Percentiles rank a stretch among this genome's conserved stretches.
phyloP scores from a whole-genome alignment of 2,888 invertebrate species.

The Oscheius sp. region DNA sequence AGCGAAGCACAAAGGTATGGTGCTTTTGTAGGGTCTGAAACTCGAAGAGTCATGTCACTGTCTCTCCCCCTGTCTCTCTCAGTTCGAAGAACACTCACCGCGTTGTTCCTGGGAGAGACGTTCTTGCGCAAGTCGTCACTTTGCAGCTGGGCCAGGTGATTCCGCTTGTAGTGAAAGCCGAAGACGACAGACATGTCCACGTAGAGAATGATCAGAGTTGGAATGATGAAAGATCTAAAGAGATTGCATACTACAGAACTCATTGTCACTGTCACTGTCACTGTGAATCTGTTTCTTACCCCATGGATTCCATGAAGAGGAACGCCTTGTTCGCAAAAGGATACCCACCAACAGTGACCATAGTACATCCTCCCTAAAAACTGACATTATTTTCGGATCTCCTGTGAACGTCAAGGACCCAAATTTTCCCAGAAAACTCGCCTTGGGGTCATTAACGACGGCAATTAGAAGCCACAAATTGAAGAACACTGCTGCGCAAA shows the following conservation, averaged over 20 bases:
- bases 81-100: background rate
- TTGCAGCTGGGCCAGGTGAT: slow-evolving; percentile 20
- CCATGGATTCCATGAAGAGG: slow-evolving; percentile 33
- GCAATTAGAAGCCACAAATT: slow-evolving; percentile 53
- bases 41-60: background rate
- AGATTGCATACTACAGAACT: background rate
- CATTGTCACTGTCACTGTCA: too few relatives aligned
- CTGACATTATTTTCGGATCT: background rate
- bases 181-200: slow-evolving; percentile 41
- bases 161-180: slow-evolving; percentile 13
- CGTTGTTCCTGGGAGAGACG: slow-evolving; percentile 15
- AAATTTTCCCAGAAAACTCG: background rate
- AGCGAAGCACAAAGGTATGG: slow-evolving; percentile 45
- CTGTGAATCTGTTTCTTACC: background rate
- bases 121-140: slow-evolving; percentile 28
- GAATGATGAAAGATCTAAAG: slow-evolving; percentile 46
- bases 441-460: slow-evolving; percentile 37
- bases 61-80: background rate
- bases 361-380: slow-evolving; percentile 34
- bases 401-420: background rate
- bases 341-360: slow-evolving; percentile 5
- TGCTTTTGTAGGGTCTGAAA: slow-evolving; percentile 18
- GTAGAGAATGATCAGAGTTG: slow-evolving; percentile 41
- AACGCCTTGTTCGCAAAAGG: slow-evolving; percentile 24
- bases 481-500: slow-evolving; percentile 42